Base-by-base conservation (phyloP, 2,797 vertebrate genomes). In the Acanthopagrus latus region DNA sequence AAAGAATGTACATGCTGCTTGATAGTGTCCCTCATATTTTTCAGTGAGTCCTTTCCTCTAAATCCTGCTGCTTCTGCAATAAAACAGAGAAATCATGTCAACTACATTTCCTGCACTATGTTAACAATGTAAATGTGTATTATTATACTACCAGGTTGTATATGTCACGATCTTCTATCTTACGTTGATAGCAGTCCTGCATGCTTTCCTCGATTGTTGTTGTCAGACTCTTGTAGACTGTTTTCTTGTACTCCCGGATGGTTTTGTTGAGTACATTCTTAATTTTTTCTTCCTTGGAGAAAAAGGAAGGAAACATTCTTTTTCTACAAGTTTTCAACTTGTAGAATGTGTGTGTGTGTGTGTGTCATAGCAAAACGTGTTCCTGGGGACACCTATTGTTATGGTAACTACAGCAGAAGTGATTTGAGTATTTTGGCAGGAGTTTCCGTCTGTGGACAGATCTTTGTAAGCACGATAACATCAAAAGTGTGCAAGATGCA, bases 221-320 rank as follows among this genome's bases (percentile, higher is more conserved):
- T 0, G 7, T 73, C 70, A 92, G 47, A 55, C 74, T 69, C 23
- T 0, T 48, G 67, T 91, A 91, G 50, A 91, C 74, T 4, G 0
- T 20, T 78, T 91, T 88, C 55, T 91, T 91, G 1, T 3, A 1
- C 0, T 79, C n/a, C 14, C 48, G 41, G 60, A 90, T 88, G 5
- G 0, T 4, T 47, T 64, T 59, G n/a, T 62, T 62, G 3, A 92
- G 55, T 16, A 47, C 48, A 41, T 14, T 16, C 64, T 87, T 92
- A 0, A 89, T 8, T 20, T 83, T 72, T 2, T 72, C 17, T 17
- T 81, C 87, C 88, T 78, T 14, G 9, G 25, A 46, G 44, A 72
- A 48, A 54, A 54, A 54, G n/a, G n/a, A 48, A 0, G n/a, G 38
- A 2, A 52, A 3, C 2, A 23, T 27, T 27, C 27, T 27, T 27